Conservation (phyloP, 2,113 vertebrate species). For the Zosterops hypoxanthus region DNA sequence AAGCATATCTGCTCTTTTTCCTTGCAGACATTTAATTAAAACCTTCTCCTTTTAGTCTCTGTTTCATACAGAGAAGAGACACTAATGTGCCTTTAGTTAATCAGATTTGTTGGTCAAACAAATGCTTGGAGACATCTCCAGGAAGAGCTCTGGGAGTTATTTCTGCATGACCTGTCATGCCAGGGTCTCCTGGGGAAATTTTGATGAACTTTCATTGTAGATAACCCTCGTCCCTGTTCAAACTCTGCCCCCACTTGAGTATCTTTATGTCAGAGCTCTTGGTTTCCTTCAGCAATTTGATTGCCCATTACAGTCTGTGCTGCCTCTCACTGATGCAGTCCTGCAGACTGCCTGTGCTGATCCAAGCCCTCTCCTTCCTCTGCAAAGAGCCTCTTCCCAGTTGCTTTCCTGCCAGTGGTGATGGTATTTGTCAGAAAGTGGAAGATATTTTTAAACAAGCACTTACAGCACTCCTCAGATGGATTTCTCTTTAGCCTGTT, state of each 20-base stretch:
- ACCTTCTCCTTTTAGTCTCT: neutral
- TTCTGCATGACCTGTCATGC: neutral
- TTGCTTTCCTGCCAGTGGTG: neutral
- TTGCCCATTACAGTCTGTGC: neutral
- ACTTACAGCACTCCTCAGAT: neutral
- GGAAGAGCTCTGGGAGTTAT: conserved; percentile 10
- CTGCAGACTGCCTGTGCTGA: neutral
- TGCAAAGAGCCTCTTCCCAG: neutral
- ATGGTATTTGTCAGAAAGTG: neutral
- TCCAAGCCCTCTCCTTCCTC: neutral
- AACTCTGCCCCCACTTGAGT: neutral
- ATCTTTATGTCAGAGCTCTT: neutral
- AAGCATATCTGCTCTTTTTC: neutral
- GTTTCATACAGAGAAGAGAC: neutral
- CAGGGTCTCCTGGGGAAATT: neutral
- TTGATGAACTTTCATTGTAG: neutral
- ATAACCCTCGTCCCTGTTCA: neutral
- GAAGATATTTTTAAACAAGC: neutral
- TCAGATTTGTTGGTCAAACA: conserved; percentile 21
- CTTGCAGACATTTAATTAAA: conserved; percentile 13
- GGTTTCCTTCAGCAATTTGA: neutral
- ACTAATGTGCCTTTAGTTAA: conserved; percentile 26
- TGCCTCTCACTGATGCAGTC: neutral
- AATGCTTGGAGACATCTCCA: conserved; percentile 16
- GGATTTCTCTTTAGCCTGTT: neutral